Evolutionary conservation across 2,113 vertebrate species (phyloP).

Genomic region (Gymnogyps californianus): DNA sequence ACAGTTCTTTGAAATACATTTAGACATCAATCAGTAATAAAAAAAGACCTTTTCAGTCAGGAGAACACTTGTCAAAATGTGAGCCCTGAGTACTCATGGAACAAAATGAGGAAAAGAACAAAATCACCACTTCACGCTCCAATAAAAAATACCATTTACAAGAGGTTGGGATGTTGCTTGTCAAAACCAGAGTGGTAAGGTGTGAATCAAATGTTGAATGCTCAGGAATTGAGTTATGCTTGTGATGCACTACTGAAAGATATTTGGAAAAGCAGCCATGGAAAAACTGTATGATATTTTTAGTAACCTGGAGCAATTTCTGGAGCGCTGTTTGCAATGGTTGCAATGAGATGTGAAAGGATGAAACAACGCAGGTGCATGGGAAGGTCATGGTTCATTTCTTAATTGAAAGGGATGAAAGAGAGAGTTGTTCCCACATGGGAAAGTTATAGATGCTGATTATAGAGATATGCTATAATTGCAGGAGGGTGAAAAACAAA

Average conservation of each 20-base stretch:
- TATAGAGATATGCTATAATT: neutral
- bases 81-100: neutral
- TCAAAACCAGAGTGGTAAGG: neutral
- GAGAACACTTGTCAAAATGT: conserved; percentile 4
- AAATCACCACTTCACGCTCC: neutral
- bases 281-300: neutral
- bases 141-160: neutral
- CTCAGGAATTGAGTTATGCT: neutral
- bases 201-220: neutral
- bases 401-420: neutral
- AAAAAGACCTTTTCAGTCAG: neutral
- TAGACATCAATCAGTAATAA: neutral
- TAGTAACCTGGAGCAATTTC: neutral
- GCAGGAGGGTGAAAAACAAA: neutral
- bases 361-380: neutral
- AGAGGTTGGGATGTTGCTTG: neutral
- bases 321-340: neutral
- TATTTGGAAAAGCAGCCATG: neutral
- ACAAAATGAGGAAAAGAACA: neutral
- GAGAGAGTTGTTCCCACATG: neutral
- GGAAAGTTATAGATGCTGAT: neutral
- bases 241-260: neutral
- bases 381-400: neutral
- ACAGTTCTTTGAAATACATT: neutral
- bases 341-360: neutral